A percentile compares a stretch with the other conserved stretches of the same genome.
These are phyloP conservation scores for Amphimedon queenslandica DNA, from an alignment of 37 sponge, comb jelly and placozoan genomes.

Conservation along the genomic window DNA sequence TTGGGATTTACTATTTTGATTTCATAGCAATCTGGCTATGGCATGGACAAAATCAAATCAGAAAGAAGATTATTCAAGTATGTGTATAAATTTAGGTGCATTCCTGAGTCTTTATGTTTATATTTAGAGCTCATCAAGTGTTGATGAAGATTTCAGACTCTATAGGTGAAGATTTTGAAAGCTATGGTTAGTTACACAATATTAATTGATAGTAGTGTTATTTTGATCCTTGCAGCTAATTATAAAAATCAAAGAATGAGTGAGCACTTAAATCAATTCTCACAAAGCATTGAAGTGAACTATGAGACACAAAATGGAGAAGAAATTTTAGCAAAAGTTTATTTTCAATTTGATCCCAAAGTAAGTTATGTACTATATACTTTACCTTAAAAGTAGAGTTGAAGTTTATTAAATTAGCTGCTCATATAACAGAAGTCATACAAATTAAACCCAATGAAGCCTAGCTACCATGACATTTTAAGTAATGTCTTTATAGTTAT, in stretches of 20 bases:
- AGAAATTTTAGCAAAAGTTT: conserved; percentile 27
- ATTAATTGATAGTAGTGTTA: too few relatives aligned
- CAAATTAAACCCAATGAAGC: too few relatives aligned
- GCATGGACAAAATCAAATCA: too few relatives aligned
- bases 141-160: conserved; percentile 36
- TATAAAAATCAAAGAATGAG: not conserved
- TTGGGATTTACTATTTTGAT: too few relatives aligned
- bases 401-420: not conserved
- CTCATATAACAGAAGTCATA: too few relatives aligned
- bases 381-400: not conserved
- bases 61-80: too few relatives aligned
- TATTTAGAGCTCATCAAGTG: conserved; percentile 45
- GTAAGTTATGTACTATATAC: too few relatives aligned
- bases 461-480: too few relatives aligned
- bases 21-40: too few relatives aligned
- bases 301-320: conserved; percentile 29
- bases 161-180: conserved; percentile 1
- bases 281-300: conserved; percentile 38
- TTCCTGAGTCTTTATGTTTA: too few relatives aligned
- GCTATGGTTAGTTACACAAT: not conserved
- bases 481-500: too few relatives aligned
- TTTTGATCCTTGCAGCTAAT: not conserved
- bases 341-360: conserved; percentile 26
- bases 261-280: not conserved
- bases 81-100: too few relatives aligned